Evolutionary conservation across 2,113 vertebrate species (phyloP).

Genomic region (Columba livia): DNA sequence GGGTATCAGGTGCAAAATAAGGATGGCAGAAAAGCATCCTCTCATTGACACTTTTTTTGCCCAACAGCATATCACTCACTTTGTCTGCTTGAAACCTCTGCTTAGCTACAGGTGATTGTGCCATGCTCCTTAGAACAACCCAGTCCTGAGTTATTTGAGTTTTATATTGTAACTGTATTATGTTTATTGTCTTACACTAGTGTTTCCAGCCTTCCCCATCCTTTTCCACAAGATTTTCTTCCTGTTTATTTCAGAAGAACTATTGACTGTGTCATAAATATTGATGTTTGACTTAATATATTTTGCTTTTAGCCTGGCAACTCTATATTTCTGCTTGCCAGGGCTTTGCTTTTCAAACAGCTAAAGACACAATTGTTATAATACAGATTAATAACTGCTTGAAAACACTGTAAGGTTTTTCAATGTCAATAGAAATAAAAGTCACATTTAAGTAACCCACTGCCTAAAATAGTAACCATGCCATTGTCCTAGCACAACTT

Average conservation of each 20-base stretch:
- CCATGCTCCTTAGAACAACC: background rate
- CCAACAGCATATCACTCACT: background rate
- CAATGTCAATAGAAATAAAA: slow-evolving; percentile 62
- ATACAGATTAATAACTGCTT: slow-evolving; percentile 58
- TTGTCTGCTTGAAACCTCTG: background rate
- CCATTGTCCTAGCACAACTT: slow-evolving; percentile 53
- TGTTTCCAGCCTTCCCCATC: background rate
- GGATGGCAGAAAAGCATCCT: background rate
- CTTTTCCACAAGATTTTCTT: slow-evolving; percentile 32
- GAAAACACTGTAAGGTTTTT: slow-evolving; percentile 44
- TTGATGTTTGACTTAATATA: slow-evolving; percentile 29
- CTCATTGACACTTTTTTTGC: background rate
- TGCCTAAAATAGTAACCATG: slow-evolving; percentile 58
- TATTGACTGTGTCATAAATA: slow-evolving; percentile 46
- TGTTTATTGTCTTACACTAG: background rate
- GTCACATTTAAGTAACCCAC: slow-evolving; percentile 55
- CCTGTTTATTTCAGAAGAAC: slow-evolving; percentile 24
- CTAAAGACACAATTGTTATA: slow-evolving; percentile 36
- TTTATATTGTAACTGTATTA: background rate
- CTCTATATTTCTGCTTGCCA: background rate
- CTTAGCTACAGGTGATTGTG: background rate
- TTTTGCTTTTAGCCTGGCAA: slow-evolving; percentile 34
- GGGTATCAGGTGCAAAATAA: background rate
- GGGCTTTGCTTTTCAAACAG: slow-evolving; percentile 24
- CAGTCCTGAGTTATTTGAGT: background rate